Evolutionary conservation across 2,888 invertebrate species (phyloP), one percentile per base, ranked within the genome.

Genomic region (Acleris literana): DNA sequence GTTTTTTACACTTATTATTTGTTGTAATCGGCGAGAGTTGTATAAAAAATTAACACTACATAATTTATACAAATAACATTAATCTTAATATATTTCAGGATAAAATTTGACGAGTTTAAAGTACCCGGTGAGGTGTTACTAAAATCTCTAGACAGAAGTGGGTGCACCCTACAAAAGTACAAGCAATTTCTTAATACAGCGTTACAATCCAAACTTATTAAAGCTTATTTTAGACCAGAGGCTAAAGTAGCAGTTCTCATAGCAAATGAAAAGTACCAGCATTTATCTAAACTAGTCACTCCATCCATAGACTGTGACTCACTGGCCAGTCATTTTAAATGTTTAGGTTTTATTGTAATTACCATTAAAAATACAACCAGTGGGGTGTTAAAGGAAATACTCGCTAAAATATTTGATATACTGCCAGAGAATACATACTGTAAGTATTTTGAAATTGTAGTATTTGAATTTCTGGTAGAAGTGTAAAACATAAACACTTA

Each of bases 191-290:
- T 89, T 1, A 63, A 72, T 0, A 75, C 78, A 18, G 80, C 83
- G 5, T 60, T 74, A 1, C 76, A 76, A 11, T 72, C 74, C 4
- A 84, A 83, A 76, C 76, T 81, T 0, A 76, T 84, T n/a, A 69
- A 73, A 1, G 84, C 82, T n/a, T 88, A 81, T 60, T 89, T 88
- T 70, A 82, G 74, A 61, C 92, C 90, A 0, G 75, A 80, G 48
- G 72, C 86, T 1, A 93, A 93, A 80, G 77, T 93, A 18, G 93
- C 93, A 1, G 83, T 93, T 62, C 76, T 93, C 0, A 84, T 93
- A 61, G 92, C 87, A 0, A 93, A 93, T 70, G 85, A 91, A 39
- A 86, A 83, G 72, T 93, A 93, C 68, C 71, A 72, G 29, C 69
- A 88, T 71, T 81, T 93, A 68, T 80, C 90, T 0, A 87, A 88